Percentiles rank a stretch among this genome's conserved stretches.
Conservation (phyloP, 2,797 vertebrate genomes). For the Synaphobranchus kaupii region DNA sequence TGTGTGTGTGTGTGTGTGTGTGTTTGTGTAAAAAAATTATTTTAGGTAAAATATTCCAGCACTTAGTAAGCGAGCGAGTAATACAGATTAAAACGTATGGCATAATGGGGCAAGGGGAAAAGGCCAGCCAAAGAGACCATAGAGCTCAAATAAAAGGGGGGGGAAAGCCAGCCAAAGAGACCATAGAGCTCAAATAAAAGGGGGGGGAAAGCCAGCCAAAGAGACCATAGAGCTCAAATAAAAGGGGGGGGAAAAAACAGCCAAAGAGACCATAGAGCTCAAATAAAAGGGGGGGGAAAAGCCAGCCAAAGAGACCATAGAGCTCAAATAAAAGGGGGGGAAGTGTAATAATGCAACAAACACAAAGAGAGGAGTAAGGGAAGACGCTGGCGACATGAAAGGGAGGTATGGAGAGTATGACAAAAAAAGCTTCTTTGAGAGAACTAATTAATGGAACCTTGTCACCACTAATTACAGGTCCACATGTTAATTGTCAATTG, state of each 20-base stretch:
- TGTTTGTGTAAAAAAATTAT: neutral
- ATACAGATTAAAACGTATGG: slow-evolving; percentile 34
- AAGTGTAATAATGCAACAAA: slow-evolving; percentile 12
- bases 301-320: slow-evolving; percentile 17
- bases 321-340: neutral
- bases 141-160: neutral
- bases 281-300: neutral
- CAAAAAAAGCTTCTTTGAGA: slow-evolving; percentile 61
- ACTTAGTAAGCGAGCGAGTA: slow-evolving; percentile 31
- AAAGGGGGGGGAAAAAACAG: neutral
- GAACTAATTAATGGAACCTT: slow-evolving; percentile 74
- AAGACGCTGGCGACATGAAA: slow-evolving; percentile 20
- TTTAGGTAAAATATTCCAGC: neutral
- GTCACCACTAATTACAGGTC: slow-evolving; percentile 77
- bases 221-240: neutral
- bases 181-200: neutral
- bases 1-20: neutral
- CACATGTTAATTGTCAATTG: slow-evolving; percentile 73
- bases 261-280: slow-evolving; percentile 2
- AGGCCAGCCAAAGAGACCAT: slow-evolving; percentile 14
- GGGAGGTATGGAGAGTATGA: slow-evolving; percentile 21
- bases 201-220: slow-evolving; percentile 6
- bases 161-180: slow-evolving; percentile 8
- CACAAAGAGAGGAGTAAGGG: slow-evolving; percentile 31
- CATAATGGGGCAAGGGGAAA: slow-evolving; percentile 30